phyloP scores from a whole-genome alignment of 2,888 invertebrate genomes.

The Noctua janthina region DNA sequence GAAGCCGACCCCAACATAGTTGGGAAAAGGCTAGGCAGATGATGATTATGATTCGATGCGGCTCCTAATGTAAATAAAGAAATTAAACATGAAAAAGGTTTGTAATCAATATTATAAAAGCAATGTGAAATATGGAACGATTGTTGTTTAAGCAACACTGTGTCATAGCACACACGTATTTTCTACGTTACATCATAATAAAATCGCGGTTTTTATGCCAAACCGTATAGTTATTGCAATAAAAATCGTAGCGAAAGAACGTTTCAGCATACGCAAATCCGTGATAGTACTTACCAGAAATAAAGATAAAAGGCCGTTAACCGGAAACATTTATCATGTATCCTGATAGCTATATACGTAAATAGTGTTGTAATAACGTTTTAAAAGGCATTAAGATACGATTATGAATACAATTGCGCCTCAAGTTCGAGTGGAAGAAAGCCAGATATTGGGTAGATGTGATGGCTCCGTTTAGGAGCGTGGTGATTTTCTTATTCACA shows the following conservation, averaged over 20 bases:
- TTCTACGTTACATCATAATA: slow-evolving; percentile 9
- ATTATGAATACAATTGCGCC: neutral
- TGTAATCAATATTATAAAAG: slow-evolving; percentile 39
- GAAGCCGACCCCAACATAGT: no score
- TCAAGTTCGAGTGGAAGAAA: neutral
- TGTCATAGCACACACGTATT: slow-evolving; percentile 22
- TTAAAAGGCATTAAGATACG: neutral
- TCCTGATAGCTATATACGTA: neutral
- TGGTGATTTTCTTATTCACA: neutral
- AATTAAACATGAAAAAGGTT: slow-evolving; percentile 20
- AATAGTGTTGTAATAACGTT: neutral
- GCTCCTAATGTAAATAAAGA: no score
- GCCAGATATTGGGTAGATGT: neutral
- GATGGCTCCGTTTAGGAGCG: neutral
- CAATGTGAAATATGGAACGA: slow-evolving; percentile 21
- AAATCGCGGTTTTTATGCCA: slow-evolving; percentile 11
- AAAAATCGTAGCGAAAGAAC: neutral
- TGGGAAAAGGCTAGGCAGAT: no score
- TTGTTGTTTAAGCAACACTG: slow-evolving; percentile 25
- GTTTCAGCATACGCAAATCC: neutral
- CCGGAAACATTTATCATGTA: slow-evolving; percentile 11
- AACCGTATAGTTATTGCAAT: neutral
- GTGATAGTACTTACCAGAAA: neutral
- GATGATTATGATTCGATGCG: neutral
- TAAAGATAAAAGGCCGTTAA: neutral